phyloP scores from a whole-genome alignment of 30 jellyfish, hydroid and myxozoan species.

The Morbakka virulenta region DNA sequence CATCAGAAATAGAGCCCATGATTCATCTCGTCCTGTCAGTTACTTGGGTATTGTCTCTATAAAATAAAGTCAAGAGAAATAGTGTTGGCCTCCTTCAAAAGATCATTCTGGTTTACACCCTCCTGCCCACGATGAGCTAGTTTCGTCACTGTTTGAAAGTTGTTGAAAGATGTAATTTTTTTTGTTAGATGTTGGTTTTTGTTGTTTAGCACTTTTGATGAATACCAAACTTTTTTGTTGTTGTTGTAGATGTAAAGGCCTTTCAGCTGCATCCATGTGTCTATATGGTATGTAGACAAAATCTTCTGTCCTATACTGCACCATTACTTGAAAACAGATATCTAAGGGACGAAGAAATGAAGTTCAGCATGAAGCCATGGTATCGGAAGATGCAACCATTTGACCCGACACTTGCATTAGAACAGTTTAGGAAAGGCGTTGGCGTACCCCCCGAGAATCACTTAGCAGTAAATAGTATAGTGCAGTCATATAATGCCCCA shows the following conservation, averaged over 20 bases:
- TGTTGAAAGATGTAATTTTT: too few relatives aligned
- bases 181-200: too few relatives aligned
- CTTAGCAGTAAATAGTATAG: background rate
- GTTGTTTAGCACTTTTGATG: too few relatives aligned
- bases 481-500: background rate
- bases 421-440: constrained; percentile 35
- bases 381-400: constrained; percentile 62
- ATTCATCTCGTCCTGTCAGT: too few relatives aligned
- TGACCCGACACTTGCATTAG: constrained; percentile 55
- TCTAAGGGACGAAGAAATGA: constrained; percentile 24
- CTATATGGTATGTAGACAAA: constrained; percentile 90
- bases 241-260: constrained; percentile 61
- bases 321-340: constrained; percentile 52
- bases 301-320: constrained; percentile 59
- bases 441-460: background rate
- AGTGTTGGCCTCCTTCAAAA: too few relatives aligned
- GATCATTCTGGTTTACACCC: too few relatives aligned
- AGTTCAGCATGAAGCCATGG: constrained; percentile 70
- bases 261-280: constrained; percentile 89
- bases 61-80: too few relatives aligned
- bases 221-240: too few relatives aligned
- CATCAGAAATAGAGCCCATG: too few relatives aligned
- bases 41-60: too few relatives aligned
- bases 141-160: too few relatives aligned
- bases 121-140: too few relatives aligned